These are phyloP conservation scores for Ischnura elegans DNA, from an alignment of 2,888 invertebrate species.

Conservation along the genomic window DNA sequence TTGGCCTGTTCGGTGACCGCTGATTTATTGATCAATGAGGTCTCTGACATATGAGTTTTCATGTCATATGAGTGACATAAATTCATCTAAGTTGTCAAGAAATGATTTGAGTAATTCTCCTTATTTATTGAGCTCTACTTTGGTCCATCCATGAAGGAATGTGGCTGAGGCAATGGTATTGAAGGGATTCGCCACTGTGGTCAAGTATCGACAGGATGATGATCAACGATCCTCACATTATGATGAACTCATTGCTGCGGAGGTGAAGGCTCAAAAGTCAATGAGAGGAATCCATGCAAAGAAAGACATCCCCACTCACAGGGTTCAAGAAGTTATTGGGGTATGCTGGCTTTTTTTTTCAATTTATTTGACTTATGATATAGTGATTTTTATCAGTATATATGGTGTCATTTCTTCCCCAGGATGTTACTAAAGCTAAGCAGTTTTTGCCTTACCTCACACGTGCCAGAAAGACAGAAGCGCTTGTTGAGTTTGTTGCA, in stretches of 20 bases:
- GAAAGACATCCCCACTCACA: conserved; percentile 88
- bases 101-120: background rate
- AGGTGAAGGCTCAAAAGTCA: conserved; percentile 94
- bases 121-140: background rate
- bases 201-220: conserved; percentile 96
- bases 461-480: conserved; percentile 93
- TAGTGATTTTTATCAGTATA: too few species aligned
- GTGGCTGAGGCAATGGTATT: conserved; percentile 95
- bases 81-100: too few species aligned
- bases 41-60: too few species aligned
- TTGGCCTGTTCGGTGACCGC: too few species aligned
- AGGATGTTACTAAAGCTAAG: conserved; percentile 84
- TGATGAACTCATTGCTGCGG: conserved; percentile 94
- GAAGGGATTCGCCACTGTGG: conserved; percentile 95
- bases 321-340: conserved; percentile 92
- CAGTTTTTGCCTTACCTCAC: conserved; percentile 96
- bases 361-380: background rate
- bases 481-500: conserved; percentile 97
- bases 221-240: conserved; percentile 97
- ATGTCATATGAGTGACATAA: too few species aligned
- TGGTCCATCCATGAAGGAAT: conserved; percentile 82
- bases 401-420: background rate
- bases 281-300: conserved; percentile 91
- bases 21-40: too few species aligned
- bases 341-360: conserved; percentile 74